Evolutionary conservation across 2,797 vertebrate genomes (phyloP), one percentile per base, ranked within the genome.

Genomic region (Ctenopoma kingsleyae): DNA sequence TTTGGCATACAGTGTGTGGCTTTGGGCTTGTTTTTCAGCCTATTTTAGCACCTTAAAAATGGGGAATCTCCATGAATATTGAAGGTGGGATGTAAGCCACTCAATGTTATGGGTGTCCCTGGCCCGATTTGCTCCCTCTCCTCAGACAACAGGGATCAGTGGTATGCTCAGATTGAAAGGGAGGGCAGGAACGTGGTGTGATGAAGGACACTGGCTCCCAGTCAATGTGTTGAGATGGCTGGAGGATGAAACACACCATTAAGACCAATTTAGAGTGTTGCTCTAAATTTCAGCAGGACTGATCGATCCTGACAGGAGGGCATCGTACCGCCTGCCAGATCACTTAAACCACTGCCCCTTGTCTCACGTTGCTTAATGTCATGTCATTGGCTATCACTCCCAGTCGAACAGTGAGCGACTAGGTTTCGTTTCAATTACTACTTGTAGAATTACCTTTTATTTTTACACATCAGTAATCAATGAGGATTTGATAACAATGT

Each of bases 221-320:
- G 90, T 89, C 85, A 83, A 76, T 68, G 85, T 73, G 87, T 85
- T 86, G 87, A 91, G 83, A 85, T 88, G 89, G 87, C 81, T 75
- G 83, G 86, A 89, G 89, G 89, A 91, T 93, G 91, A 94, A 93
- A 92, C 92, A 93, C 90, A 88, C 90, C 88, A 94, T 94, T 94
- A 94, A 91, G 91, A 91, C 88, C 90, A 93, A 93, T 94, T 94
- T 94, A 90, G 89, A 93, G 92, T 93, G 91, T 89, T 88, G 86
- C 89, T 91, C 90, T 93, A 94, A 93, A 94, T 94, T 95, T 94
- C 91, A 93, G 91, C 84, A 84, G 89, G 92, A 91, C 87, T 94
- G 93, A 95, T 95, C 92, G 93, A 94, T 94, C 90, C 92, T 94
- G 94, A 95, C 94, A 93, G 94, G 88, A 92, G 93, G 93, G 91